Evolutionary conservation across 2,888 invertebrate species (phyloP), one percentile per base, ranked within the genome.

Genomic region (Oscheius myriophilus): DNA sequence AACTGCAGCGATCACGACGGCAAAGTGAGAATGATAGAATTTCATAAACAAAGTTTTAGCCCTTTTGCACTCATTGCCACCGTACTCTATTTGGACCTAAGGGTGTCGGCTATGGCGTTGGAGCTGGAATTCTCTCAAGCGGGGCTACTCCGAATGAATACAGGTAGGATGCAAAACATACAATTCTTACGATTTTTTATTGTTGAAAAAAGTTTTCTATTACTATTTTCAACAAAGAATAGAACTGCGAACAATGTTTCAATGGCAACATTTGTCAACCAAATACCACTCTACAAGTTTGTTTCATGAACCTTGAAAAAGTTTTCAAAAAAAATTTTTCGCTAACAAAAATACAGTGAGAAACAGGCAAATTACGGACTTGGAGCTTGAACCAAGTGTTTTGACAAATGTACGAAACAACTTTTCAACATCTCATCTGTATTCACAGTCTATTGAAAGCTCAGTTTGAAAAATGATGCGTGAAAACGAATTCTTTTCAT

Each of bases 61-160:
- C 75, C 11, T 75, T 86, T 82, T 89, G 89, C 83, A 87, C 86
- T 66, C 84, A 87, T 25, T 89, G 89, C 80, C 88, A 89, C 79
- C 86, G 86, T 12, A 84, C 84, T 41, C 77, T 87, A 41, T 89
- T 88, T 82, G 89, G 89, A 14, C 88, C 88, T 16, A 87, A 87
- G 71, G 88, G 88, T 26, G 89, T 88, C 69, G 88, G 88, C 12
- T 88, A 86, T 77, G 88, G 88, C 39, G 83, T 84, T 16, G 87
- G 89, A 6, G 87, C 88, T 11, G 87, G 88, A 21, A 87, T 88
- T 6, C 84, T 89, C 16, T 88, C 88, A 49, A 89, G 89, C 88
- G 88, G 89, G 7, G 53, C 39, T 42, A 21, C n/a, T 18, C 12
- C 54, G 3, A 73, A 87, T 87, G 25, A 88, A 87, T 25, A 55